Evolutionary conservation across 2,797 vertebrate genomes (phyloP).

Genomic region (Lophotriccus pileatus): DNA sequence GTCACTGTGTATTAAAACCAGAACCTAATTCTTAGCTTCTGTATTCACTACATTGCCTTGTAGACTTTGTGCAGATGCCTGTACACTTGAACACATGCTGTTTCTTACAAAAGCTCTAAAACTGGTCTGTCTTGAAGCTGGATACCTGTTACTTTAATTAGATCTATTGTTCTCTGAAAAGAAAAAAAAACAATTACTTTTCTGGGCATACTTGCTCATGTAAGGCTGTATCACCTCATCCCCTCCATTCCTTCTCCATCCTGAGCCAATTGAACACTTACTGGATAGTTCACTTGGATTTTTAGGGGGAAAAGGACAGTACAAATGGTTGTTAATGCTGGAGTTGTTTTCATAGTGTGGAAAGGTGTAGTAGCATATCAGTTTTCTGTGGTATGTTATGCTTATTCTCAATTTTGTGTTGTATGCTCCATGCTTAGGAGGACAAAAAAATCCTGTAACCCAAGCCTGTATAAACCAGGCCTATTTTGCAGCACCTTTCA

Average conservation of each 20-base stretch:
- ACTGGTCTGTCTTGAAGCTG: slow-evolving; percentile 3
- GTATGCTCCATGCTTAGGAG: background rate
- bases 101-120: background rate
- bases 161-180: background rate
- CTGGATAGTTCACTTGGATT: background rate
- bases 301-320: background rate
- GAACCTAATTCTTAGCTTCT: background rate
- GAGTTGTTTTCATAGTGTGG: background rate
- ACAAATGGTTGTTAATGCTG: background rate
- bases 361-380: background rate
- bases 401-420: background rate
- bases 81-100: slow-evolving; percentile 61
- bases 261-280: background rate
- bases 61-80: background rate
- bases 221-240: background rate
- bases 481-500: background rate
- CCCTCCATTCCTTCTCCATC: background rate
- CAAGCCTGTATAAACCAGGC: background rate
- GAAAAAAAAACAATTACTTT: background rate
- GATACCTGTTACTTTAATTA: background rate
- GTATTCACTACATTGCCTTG: background rate
- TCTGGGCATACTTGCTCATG: background rate
- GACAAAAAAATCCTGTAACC: background rate
- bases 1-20: background rate
- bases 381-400: background rate